phyloP scores from a whole-genome alignment of 2,797 vertebrate genomes.

The Manis pentadactyla region DNA sequence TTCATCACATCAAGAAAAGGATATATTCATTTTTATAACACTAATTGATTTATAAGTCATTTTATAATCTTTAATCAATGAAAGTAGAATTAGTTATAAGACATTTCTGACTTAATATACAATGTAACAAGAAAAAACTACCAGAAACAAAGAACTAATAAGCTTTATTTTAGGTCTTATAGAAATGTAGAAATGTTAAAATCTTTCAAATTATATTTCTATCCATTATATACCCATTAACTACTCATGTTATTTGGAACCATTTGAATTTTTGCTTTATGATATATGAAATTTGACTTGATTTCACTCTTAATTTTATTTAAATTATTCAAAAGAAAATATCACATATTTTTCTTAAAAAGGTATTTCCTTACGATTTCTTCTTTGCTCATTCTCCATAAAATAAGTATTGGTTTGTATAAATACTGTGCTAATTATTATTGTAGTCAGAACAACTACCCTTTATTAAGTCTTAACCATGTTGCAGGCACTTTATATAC shows the following conservation, averaged over 20 bases:
- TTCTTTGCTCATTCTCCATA: not conserved
- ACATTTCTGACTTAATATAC: slow-evolving; percentile 30
- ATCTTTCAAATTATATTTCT: slow-evolving; percentile 23
- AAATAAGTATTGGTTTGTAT: not conserved
- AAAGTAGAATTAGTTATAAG: slow-evolving; percentile 31
- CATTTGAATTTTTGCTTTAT: slow-evolving; percentile 48
- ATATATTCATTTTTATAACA: slow-evolving; percentile 15
- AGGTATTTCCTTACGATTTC: slow-evolving; percentile 7
- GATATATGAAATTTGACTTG: slow-evolving; percentile 12
- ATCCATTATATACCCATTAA: slow-evolving; percentile 16
- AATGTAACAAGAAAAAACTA: slow-evolving; percentile 38
- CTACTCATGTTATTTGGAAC: not conserved
- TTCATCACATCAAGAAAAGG: not conserved
- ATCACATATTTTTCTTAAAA: slow-evolving; percentile 1
- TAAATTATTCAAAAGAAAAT: slow-evolving; percentile 36
- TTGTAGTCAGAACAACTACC: not conserved
- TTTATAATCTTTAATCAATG: slow-evolving; percentile 43
- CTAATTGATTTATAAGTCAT: slow-evolving; percentile 29
- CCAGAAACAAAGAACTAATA: not conserved
- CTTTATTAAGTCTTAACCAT: slow-evolving; percentile 11
- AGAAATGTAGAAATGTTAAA: slow-evolving; percentile 44
- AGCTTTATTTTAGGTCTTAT: slow-evolving; percentile 30
- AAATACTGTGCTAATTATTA: slow-evolving; percentile 9
- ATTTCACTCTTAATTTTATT: slow-evolving; percentile 42
- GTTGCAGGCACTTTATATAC: not conserved